phyloP scores from a whole-genome alignment of 1,140 invertebrate genomes.

The Aphidius gifuensis region DNA sequence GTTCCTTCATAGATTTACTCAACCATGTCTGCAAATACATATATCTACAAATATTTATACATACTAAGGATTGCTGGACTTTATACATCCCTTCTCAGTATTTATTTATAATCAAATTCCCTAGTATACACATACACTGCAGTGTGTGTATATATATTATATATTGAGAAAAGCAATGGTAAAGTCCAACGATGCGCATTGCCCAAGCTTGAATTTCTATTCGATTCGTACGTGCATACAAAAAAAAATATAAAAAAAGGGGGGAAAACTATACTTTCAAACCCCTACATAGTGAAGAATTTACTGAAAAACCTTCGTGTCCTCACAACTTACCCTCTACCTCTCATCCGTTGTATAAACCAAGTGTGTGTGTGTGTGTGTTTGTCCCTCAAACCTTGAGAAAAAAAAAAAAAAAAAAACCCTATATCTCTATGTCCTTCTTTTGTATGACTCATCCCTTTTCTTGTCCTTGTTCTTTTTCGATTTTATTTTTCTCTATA shows the following conservation, averaged over 20 bases:
- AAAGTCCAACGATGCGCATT: slow-evolving; percentile 24
- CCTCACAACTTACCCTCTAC: slow-evolving; percentile 5
- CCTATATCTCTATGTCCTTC: slow-evolving; percentile 1
- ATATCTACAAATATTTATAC: too few relatives aligned
- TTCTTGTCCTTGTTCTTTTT: slow-evolving; percentile 17
- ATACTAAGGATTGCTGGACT: slow-evolving; percentile 26
- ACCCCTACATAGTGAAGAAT: slow-evolving; percentile 12
- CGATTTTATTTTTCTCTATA: background rate
- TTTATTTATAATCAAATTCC: slow-evolving; percentile 58
- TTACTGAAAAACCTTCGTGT: slow-evolving; percentile 13
- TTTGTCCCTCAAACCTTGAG: slow-evolving; percentile 5
- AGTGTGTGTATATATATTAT: slow-evolving; percentile 30
- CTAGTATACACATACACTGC: slow-evolving; percentile 39
- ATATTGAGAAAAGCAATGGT: too few relatives aligned
- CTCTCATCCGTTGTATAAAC: background rate
- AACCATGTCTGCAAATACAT: too few relatives aligned
- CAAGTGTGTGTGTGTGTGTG: slow-evolving; percentile 8
- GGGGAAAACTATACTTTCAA: background rate
- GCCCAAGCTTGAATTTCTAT: slow-evolving; percentile 48
- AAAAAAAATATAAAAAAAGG: slow-evolving; percentile 20
- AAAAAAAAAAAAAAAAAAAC: slow-evolving; percentile 8
- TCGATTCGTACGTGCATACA: slow-evolving; percentile 32
- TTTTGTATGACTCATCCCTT: background rate
- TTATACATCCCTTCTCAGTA: slow-evolving; percentile 37
- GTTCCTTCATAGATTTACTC: background rate